Evolutionary conservation across 2,888 invertebrate species (phyloP).

Genomic region (Papilio gigon): DNA sequence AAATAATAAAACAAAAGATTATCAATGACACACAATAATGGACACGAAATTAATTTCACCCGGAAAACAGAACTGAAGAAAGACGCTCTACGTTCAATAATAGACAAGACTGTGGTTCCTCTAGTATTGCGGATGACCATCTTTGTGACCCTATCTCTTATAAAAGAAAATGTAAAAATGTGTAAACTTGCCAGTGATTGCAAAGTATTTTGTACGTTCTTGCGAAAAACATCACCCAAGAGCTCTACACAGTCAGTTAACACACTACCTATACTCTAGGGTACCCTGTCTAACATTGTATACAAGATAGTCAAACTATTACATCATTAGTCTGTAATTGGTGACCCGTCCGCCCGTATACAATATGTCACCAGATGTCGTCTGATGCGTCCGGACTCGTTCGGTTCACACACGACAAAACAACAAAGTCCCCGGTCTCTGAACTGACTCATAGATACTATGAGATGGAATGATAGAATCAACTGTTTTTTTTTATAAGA

Average conservation of each 20-base stretch:
- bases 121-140: too few relatives aligned
- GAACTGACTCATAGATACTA: not conserved
- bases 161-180: too few relatives aligned
- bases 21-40: too few relatives aligned
- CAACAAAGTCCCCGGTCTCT: not conserved
- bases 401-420: not conserved
- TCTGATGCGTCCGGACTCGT: not conserved
- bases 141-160: too few relatives aligned
- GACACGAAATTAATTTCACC: too few relatives aligned
- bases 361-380: not conserved
- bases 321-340: not conserved
- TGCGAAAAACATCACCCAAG: too few relatives aligned
- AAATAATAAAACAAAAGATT: not conserved
- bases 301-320: not conserved
- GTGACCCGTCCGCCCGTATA: slow-evolving; percentile 11
- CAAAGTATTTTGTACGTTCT: too few relatives aligned
- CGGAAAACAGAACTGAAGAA: too few relatives aligned
- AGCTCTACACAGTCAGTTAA: not conserved
- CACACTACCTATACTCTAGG: not conserved
- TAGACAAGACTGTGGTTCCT: too few relatives aligned
- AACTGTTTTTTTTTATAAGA: not conserved
- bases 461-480: not conserved
- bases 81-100: too few relatives aligned
- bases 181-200: too few relatives aligned
- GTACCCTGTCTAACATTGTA: not conserved